Evolutionary conservation across 2,113 vertebrate genomes (phyloP), one percentile per base, ranked within the genome.

Genomic region (Peromyscus californicus): DNA sequence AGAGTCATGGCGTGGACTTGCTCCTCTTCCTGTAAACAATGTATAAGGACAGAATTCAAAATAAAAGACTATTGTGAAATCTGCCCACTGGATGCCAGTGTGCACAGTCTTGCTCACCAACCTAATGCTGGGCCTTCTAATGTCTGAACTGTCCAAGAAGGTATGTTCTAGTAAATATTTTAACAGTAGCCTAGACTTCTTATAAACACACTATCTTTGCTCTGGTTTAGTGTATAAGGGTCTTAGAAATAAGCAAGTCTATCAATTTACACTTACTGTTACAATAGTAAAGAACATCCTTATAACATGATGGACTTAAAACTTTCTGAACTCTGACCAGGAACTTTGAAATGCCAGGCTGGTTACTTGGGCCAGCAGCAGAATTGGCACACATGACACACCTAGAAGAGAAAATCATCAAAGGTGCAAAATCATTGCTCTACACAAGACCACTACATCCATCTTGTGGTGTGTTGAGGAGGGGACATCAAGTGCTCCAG

Each of bases 271-370:
- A 91, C 9, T 12, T 84, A n/a, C 8, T 93, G 9, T 42, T 90
- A 8, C 9, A 63, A n/a, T 24, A 87, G n/a, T 75, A 36, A 39
- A 21, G 91, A 95, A 70, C 19, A 87, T 16, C 39, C n/a, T 82
- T 74, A 63, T 57, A 92, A 93, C 95, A 42, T 80, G 84, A 54
- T 93, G 22, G 19, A 84, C 48, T 86, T 48, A 91, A 80, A 84
- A 83, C n/a, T 86, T 67, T n/a, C 75, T 45, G 54, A 94, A 33
- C 72, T 36, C 89, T 7, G 26, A 61, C 70, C 31, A 78, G 39
- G 90, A 91, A 54, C 2, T 95, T 70, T 54, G 39, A 91, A 89
- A 91, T 42, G 82, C 3, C 7, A 76, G 84, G 10, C 2, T 36
- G 79, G 33, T 85, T 67, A 90, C 54, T 76, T 65, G 21, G 31